Base-by-base conservation (phyloP, 2,888 invertebrate genomes). In the Cheilosia impressa region DNA sequence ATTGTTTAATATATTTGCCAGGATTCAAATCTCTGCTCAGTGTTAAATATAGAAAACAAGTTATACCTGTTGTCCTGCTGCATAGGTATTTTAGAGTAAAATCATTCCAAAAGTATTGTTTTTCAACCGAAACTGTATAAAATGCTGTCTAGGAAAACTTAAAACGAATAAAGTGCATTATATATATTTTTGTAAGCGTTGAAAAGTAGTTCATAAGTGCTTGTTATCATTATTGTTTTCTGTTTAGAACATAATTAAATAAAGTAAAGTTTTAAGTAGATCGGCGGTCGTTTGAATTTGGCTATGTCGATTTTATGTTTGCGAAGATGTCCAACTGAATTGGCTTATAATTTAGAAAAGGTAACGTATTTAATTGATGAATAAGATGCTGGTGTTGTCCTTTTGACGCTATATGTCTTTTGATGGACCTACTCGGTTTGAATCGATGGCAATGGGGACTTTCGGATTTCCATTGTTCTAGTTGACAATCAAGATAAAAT, bases 81-180 rank as follows among this genome's bases (percentile, higher is more conserved):
- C 31, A 31, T 50, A 38, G 19, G 10, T 60, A 13, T 41, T 31
- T 66, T 63, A 58, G 27, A 50, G 43, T 50, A 53, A 63, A 58
- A 68, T 22, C 85, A 85, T 85, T 85, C 85, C 85, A 81, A 72
- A 85, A 69, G 73, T 76, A 57, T 76, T 75, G 57, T 52, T 41
- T 43, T 43, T 66, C 45, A 22, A 55, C 62, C 50, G 57, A 73
- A 81, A 53, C 31, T 45, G 17, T 66, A n/a, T 53, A 27, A 58
- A 31, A 68, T 45, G 60, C 24, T 47, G 10, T 43, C 4, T 13
- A 17, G 43, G n/a, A 50, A 47, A 58, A 50, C 15, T 50, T 34
- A 27, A 22, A 24, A 6, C 7, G 1, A 17, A 17, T 9, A 38
- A 57, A 50, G 13, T 38, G 38, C 17, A 19, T 47, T 47, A 9